A percentile compares a stretch with the other conserved stretches of the same genome.
phyloP scores from a whole-genome alignment of 2,888 invertebrate genomes.

The Temnothorax rugatulus region DNA sequence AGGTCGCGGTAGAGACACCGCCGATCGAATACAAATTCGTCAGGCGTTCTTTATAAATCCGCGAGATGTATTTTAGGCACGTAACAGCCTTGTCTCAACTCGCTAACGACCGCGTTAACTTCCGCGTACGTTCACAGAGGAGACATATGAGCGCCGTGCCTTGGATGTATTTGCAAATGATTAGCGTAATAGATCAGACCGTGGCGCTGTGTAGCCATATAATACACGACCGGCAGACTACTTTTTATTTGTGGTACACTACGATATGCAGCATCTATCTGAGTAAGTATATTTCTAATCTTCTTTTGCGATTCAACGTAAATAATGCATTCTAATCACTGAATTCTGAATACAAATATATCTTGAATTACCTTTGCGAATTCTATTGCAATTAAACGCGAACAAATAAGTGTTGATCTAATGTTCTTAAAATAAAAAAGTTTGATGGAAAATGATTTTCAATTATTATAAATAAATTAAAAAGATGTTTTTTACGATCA shows the following conservation, averaged over 20 bases:
- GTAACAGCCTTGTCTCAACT: slow-evolving; percentile 72
- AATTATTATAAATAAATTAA: background rate
- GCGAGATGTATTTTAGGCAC: slow-evolving; percentile 71
- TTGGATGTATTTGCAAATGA: slow-evolving; percentile 84
- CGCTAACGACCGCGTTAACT: slow-evolving; percentile 74
- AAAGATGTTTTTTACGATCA: background rate
- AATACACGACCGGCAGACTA: slow-evolving; percentile 71
- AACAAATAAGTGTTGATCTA: background rate
- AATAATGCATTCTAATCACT: background rate
- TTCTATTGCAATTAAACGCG: background rate
- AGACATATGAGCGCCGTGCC: slow-evolving; percentile 80
- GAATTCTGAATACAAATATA: background rate
- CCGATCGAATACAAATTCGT: slow-evolving; percentile 46
- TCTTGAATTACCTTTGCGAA: background rate
- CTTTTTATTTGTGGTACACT: slow-evolving; percentile 78
- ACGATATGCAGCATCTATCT: slow-evolving; percentile 81
- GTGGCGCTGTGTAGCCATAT: slow-evolving; percentile 79
- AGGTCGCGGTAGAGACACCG: background rate
- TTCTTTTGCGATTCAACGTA: background rate
- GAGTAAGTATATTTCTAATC: slow-evolving; percentile 76
- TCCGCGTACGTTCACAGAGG: slow-evolving; percentile 80
- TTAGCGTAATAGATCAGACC: slow-evolving; percentile 83
- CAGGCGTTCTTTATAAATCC: slow-evolving; percentile 56
- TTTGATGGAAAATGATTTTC: background rate
- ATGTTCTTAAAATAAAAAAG: background rate